Percentiles rank a stretch among this genome's conserved stretches.
These are phyloP conservation scores for Ptychochromis oligacanthus DNA, from an alignment of 2,113 vertebrate genomes.

Conservation along the genomic window DNA sequence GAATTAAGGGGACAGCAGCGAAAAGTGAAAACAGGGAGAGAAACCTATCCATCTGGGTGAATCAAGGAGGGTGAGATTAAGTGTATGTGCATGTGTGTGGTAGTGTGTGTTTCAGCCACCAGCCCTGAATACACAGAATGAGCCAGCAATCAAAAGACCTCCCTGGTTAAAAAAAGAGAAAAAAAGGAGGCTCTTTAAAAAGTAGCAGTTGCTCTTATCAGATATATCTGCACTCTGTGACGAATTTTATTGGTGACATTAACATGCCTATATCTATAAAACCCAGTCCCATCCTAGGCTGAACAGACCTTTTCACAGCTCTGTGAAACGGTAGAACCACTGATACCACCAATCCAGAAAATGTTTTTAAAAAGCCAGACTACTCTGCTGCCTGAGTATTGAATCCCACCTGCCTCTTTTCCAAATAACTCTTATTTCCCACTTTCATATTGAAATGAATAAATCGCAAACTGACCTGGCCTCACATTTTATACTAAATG, in stretches of 20 bases:
- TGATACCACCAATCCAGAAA: conserved; percentile 14
- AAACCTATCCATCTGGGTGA: conserved; percentile 71
- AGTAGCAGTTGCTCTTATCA: conserved; percentile 63
- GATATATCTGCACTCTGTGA: conserved; percentile 60
- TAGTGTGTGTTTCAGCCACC: conserved; percentile 43
- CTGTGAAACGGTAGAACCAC: conserved; percentile 29
- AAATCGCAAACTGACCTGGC: conserved; percentile 28
- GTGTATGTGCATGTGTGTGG: conserved; percentile 5
- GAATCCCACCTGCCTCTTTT: neutral
- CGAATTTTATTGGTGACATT: conserved; percentile 66
- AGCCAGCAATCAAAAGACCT: conserved; percentile 70
- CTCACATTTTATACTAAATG: conserved; percentile 42
- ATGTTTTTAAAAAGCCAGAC: conserved; percentile 16
- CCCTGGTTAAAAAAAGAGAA: conserved; percentile 46
- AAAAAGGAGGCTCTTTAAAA: conserved; percentile 56
- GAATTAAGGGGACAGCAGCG: conserved; percentile 67
- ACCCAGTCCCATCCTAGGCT: conserved; percentile 46
- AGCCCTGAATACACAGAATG: conserved; percentile 19
- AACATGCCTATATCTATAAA: conserved; percentile 75
- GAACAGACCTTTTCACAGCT: conserved; percentile 55
- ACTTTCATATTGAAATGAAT: conserved; percentile 36
- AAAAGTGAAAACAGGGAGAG: conserved; percentile 67
- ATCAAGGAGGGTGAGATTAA: conserved; percentile 67
- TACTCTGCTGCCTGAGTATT: neutral
- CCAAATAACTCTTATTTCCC: conserved; percentile 11